A percentile compares a stretch with the other conserved stretches of the same genome.
Conservation (phyloP, 2,797 vertebrate species). For the Helicolenus hilgendorfi region DNA sequence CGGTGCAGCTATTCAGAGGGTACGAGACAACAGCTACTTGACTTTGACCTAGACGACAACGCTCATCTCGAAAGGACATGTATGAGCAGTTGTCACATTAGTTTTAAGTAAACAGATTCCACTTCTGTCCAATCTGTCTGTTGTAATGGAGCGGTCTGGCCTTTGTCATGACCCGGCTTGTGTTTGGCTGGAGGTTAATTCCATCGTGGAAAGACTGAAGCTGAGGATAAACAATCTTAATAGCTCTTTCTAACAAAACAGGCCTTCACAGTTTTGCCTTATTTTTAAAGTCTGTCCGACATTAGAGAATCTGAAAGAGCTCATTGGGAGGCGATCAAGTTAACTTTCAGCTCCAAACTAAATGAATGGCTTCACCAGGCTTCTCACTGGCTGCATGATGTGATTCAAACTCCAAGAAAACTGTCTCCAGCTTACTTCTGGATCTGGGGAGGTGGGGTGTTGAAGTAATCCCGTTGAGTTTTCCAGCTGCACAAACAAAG, state of each 20-base stretch:
- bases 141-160: slow-evolving; percentile 74
- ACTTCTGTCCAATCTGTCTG: slow-evolving; percentile 57
- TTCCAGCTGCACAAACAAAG: slow-evolving; percentile 92
- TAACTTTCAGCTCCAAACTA: slow-evolving; percentile 38
- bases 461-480: slow-evolving; percentile 78
- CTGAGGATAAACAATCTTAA: slow-evolving; percentile 43
- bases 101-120: slow-evolving; percentile 62
- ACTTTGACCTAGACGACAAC: slow-evolving; percentile 44
- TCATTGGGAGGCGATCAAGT: slow-evolving; percentile 25
- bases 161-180: slow-evolving; percentile 67
- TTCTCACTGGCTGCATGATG: slow-evolving; percentile 47
- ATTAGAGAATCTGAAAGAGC: slow-evolving; percentile 39
- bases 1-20: background rate
- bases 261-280: slow-evolving; percentile 6
- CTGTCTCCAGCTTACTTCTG: slow-evolving; percentile 65
- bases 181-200: slow-evolving; percentile 62
- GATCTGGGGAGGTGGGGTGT: slow-evolving; percentile 66
- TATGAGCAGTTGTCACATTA: slow-evolving; percentile 57
- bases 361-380: slow-evolving; percentile 56
- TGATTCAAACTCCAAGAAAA: slow-evolving; percentile 69
- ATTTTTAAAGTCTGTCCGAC: slow-evolving; percentile 36
- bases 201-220: slow-evolving; percentile 42
- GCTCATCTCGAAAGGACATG: slow-evolving; percentile 46
- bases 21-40: slow-evolving; percentile 57
- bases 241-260: slow-evolving; percentile 39